Percentiles rank a stretch among this genome's conserved stretches.
Conservation (phyloP, 2,797 vertebrate species). For the Liparis tanakae region DNA sequence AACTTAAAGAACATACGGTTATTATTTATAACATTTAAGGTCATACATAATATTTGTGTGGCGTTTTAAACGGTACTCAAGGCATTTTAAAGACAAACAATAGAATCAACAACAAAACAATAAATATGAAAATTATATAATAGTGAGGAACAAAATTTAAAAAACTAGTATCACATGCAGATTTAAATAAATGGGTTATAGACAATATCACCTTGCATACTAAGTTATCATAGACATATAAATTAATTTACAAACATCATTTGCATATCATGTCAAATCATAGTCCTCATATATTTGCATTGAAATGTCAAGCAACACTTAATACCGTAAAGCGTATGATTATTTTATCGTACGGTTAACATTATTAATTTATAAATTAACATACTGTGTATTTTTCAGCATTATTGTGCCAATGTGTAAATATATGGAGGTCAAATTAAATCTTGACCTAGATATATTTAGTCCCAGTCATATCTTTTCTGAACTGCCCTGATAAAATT, state of each 20-base stretch:
- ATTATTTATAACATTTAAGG: background rate
- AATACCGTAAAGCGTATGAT: no score
- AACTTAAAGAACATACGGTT: background rate
- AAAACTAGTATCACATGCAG: no score
- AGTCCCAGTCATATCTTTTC: background rate
- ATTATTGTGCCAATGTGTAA: background rate
- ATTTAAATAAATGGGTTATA: no score
- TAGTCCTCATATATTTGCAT: background rate
- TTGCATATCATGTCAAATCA: background rate
- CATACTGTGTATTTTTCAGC: background rate
- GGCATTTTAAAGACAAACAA: no score
- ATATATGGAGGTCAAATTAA: background rate
- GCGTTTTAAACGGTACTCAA: no score
- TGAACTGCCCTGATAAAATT: background rate
- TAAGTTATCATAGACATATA: background rate
- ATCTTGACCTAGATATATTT: background rate
- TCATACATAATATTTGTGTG: background rate
- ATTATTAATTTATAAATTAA: background rate
- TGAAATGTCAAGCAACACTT: background rate
- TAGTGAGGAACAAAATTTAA: no score
- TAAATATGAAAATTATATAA: no score
- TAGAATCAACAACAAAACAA: no score
- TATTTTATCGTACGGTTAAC: background rate
- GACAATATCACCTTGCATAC: background rate
- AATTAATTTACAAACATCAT: background rate